Evolutionary conservation across 2,888 invertebrate species (phyloP).

Genomic region (Drosophila cracens): DNA sequence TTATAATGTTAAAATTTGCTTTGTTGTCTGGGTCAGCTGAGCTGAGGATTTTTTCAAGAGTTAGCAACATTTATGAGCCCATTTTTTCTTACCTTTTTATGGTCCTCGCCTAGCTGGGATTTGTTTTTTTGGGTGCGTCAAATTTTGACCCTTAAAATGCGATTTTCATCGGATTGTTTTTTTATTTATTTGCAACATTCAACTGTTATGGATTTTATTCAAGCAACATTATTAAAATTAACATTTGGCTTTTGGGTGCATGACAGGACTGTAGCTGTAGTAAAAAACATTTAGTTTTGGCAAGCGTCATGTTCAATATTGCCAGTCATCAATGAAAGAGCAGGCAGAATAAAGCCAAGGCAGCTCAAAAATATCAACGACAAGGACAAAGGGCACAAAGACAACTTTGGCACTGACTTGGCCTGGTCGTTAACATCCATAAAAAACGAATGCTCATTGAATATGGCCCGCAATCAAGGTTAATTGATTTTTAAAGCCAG

Average conservation of each 20-base stretch:
- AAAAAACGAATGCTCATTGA: slow-evolving; percentile 30
- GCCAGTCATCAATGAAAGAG: slow-evolving; percentile 71
- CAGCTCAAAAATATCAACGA: slow-evolving; percentile 6
- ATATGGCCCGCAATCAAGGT: slow-evolving; percentile 79
- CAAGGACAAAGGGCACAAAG: slow-evolving; percentile 58
- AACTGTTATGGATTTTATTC: slow-evolving; percentile 62
- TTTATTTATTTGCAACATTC: slow-evolving; percentile 26
- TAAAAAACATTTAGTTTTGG: slow-evolving; percentile 48
- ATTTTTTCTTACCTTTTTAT: slow-evolving; percentile 37
- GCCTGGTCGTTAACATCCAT: slow-evolving; percentile 18
- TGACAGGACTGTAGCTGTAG: slow-evolving; percentile 38
- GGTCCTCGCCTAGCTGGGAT: slow-evolving; percentile 52
- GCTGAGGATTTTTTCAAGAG: slow-evolving; percentile 56
- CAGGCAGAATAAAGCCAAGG: slow-evolving; percentile 21
- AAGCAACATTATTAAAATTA: slow-evolving; percentile 69
- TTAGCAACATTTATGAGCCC: slow-evolving; percentile 39
- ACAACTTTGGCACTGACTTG: slow-evolving; percentile 26
- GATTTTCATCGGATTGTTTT: slow-evolving; percentile 71
- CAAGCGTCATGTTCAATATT: slow-evolving; percentile 74
- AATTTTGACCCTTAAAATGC: slow-evolving; percentile 74
- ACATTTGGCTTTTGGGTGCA: slow-evolving; percentile 57
- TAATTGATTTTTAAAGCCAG: slow-evolving; percentile 82
- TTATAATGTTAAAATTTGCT: slow-evolving; percentile 78
- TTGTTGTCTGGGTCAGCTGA: slow-evolving; percentile 59
- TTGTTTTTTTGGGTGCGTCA: slow-evolving; percentile 46